Evolutionary conservation across 2,113 vertebrate genomes (phyloP).

Genomic region (Elaphurus davidianus): DNA sequence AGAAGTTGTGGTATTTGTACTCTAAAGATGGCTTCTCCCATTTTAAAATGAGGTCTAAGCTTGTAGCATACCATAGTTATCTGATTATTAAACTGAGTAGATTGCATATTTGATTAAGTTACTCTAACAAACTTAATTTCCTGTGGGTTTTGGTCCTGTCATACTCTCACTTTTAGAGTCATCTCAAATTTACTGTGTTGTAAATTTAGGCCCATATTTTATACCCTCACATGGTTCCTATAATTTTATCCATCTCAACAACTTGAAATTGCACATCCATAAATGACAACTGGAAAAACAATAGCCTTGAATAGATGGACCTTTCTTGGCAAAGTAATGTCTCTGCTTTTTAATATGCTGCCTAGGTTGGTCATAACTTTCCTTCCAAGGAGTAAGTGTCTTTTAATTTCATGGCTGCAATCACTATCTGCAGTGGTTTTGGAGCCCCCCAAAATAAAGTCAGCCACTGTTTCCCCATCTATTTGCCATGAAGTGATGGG

Average conservation of each 20-base stretch:
- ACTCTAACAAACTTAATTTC: not conserved
- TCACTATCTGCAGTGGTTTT: not conserved
- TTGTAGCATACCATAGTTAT: not conserved
- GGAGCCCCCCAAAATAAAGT: not conserved
- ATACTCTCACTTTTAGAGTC: not conserved
- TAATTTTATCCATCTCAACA: no score
- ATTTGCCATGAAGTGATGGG: not conserved
- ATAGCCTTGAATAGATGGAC: not conserved
- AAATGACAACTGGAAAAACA: not conserved
- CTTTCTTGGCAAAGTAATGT: not conserved
- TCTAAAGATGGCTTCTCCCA: not conserved
- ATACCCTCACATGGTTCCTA: no score
- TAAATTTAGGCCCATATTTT: no score
- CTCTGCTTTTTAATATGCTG: not conserved
- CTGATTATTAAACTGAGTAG: not conserved
- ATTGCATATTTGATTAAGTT: not conserved
- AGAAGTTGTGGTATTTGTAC: not conserved
- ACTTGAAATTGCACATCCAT: not conserved
- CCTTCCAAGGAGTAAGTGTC: not conserved
- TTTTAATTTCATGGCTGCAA: not conserved
- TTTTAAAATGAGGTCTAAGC: not conserved
- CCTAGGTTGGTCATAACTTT: not conserved
- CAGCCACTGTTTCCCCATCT: not conserved
- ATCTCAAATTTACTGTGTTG: no score
- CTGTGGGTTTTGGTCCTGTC: not conserved